phyloP scores from a whole-genome alignment of 2,888 invertebrate species.

The Lycocerus yunnanus region DNA sequence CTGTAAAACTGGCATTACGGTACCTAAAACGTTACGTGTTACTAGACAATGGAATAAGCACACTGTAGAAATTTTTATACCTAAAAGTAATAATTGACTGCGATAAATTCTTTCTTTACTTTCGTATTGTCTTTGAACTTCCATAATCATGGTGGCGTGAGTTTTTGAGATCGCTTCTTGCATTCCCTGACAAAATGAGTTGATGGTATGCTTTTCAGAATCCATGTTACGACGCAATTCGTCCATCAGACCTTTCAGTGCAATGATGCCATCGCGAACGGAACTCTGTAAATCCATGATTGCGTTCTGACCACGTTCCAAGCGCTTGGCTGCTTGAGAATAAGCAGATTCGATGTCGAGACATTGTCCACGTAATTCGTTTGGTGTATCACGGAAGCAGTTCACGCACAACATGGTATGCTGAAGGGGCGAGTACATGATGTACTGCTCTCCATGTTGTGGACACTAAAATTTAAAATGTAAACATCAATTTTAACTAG shows the following conservation, averaged over 20 bases:
- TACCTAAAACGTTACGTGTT: constrained; percentile 54
- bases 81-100: constrained; percentile 51
- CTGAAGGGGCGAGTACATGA: constrained; percentile 73
- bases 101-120: constrained; percentile 55
- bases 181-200: constrained; percentile 67
- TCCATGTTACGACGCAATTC: constrained; percentile 69
- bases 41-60: constrained; percentile 35
- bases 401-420: constrained; percentile 75
- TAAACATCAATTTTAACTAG: neutral
- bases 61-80: constrained; percentile 36
- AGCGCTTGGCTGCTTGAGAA: constrained; percentile 69
- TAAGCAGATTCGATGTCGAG: constrained; percentile 78
- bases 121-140: constrained; percentile 68
- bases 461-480: constrained; percentile 58
- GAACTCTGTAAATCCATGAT: constrained; percentile 59
- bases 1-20: constrained; percentile 70
- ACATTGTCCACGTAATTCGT: constrained; percentile 70
- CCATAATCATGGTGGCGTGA: constrained; percentile 66
- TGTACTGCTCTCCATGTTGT: constrained; percentile 73
- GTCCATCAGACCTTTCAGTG: constrained; percentile 68
- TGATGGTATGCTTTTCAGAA: constrained; percentile 67
- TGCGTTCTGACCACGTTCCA: constrained; percentile 63
- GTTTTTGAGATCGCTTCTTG: constrained; percentile 71
- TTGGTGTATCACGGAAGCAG: constrained; percentile 72
- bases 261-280: constrained; percentile 68